phyloP scores from a whole-genome alignment of 2,797 vertebrate genomes.

The Hylomyscus alleni region DNA sequence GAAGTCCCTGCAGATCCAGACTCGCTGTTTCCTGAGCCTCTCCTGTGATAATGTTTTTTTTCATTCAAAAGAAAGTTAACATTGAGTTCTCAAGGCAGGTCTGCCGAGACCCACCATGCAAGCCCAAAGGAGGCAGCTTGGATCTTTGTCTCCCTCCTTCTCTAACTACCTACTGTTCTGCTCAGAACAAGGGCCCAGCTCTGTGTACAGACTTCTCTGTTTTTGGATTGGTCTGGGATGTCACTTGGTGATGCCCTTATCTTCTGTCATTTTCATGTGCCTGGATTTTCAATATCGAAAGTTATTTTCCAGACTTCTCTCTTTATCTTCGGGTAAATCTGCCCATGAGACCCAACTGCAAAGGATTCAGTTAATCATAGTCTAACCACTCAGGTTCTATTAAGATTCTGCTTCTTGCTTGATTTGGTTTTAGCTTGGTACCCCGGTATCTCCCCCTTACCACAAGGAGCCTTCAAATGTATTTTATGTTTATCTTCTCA shows the following conservation, averaged over 20 bases:
- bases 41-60: neutral
- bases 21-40: neutral
- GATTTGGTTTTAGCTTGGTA: neutral
- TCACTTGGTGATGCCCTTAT: neutral
- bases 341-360: neutral
- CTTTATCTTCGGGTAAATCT: neutral
- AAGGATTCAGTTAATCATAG: neutral
- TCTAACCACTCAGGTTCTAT: neutral
- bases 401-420: neutral
- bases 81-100: neutral
- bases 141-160: too few species aligned
- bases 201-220: neutral
- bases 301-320: neutral
- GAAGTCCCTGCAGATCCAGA: neutral
- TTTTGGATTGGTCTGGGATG: neutral
- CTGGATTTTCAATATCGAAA: neutral
- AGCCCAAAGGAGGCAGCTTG: neutral
- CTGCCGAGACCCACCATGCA: neutral
- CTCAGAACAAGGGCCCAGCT: neutral
- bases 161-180: neutral
- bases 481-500: conserved; percentile 13
- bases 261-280: neutral
- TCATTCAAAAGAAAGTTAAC: conserved; percentile 32
- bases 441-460: neutral
- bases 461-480: neutral